Evolutionary conservation across 2,888 invertebrate species (phyloP).

Genomic region (Cryptocephalus primarius): DNA sequence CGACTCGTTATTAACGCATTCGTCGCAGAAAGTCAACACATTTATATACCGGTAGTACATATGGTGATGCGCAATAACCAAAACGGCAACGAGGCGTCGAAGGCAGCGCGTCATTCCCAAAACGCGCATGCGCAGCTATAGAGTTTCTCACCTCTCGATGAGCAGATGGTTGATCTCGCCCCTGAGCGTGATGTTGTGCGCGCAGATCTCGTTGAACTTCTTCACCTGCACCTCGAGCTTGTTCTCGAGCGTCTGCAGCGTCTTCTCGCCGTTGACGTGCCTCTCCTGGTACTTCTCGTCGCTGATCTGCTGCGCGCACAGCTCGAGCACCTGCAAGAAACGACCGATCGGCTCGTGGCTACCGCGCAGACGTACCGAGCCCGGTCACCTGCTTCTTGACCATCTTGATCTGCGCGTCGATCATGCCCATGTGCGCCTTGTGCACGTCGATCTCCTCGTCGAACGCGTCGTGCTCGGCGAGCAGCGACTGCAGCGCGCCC

Average conservation of each 20-base stretch:
- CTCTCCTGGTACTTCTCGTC: slow-evolving; percentile 40
- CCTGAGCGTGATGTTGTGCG: slow-evolving; percentile 60
- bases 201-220: slow-evolving; percentile 63
- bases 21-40: too few species aligned
- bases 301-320: slow-evolving; percentile 25
- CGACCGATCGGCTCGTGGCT: too few species aligned
- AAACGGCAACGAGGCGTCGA: too few species aligned
- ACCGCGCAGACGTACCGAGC: background rate
- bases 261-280: slow-evolving; percentile 39
- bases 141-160: slow-evolving; percentile 63
- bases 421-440: slow-evolving; percentile 35
- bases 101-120: too few species aligned
- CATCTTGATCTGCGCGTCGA: slow-evolving; percentile 40
- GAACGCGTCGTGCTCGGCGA: slow-evolving; percentile 46
- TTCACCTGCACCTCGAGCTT: slow-evolving; percentile 61
- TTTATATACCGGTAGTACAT: too few species aligned
- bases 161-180: slow-evolving; percentile 71
- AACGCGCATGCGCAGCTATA: too few species aligned
- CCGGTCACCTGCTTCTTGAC: slow-evolving; percentile 18
- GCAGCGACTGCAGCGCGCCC: slow-evolving; percentile 41
- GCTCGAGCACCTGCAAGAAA: slow-evolving; percentile 10
- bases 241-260: slow-evolving; percentile 61
- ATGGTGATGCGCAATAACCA: too few species aligned
- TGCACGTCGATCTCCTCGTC: slow-evolving; percentile 28
- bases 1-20: too few species aligned